Evolutionary conservation across 35 echinoderm and acorn worm genomes (phyloP), one percentile per base, ranked within the genome.

Genomic region (Eucidaris tribuloides): DNA sequence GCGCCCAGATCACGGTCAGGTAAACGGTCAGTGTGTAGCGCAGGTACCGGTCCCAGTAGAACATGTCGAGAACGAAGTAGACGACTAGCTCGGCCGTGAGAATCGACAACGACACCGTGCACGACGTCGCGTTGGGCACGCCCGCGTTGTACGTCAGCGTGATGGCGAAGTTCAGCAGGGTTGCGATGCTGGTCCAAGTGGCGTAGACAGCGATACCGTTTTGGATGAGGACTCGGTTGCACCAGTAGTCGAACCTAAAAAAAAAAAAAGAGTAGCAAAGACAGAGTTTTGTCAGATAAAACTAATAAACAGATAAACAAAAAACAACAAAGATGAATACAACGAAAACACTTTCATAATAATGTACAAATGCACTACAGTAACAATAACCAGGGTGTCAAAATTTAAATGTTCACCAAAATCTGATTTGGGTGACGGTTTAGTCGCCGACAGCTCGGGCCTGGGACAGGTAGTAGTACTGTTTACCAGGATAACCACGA

Each of bases 21-120:
- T 90, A 98, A 2, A 92, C 87, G 0, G 74, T 82, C 68, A 90
- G 84, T 3, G 95, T 98, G 58, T 98, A 98, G 25, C 95, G 86
- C 19, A 93, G 57, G 52, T 83, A 90, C 18, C 82, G 62, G 30
- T 98, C 95, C 19, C 78, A 79, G 57, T 93, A 52, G 65, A 86
- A 82, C 2, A 58, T 78, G 17, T 98, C 95, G 38, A 92, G 17
- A 19, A 90, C 60, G 17, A 90, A 89, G 50, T 89, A 98, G 5
- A 93, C 58, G 2, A 90, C n/a, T 15, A 93, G 33, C 24, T 86
- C 86, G 5, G 81, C 28, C 13, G 60, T 52, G 18, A 98, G 81
- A 9, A 98, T 49, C 0, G 82, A 82, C 15, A 93, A 71, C 14
- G 63, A 55, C 5, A 98, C 83, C 20, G 81, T 81, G 52, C 90